These are phyloP conservation scores for Clunio marinus DNA, from an alignment of 2,888 invertebrate genomes.

Conservation along the genomic window DNA sequence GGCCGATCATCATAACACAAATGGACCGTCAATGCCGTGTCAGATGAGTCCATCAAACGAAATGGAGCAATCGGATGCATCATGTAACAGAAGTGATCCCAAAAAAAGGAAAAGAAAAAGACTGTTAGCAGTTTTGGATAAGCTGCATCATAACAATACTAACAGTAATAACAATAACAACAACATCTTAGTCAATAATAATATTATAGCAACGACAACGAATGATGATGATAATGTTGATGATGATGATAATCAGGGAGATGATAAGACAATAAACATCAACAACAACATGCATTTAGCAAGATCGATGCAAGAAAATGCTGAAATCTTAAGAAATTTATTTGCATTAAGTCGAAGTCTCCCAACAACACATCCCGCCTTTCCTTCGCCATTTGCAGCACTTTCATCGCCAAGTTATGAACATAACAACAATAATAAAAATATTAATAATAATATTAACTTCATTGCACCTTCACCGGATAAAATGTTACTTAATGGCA, in stretches of 20 bases:
- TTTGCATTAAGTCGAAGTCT: conserved; percentile 41
- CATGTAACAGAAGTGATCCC: conserved; percentile 19
- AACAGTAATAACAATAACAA: conserved; percentile 44
- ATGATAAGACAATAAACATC: no score
- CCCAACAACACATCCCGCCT: conserved; percentile 42
- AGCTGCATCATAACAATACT: conserved; percentile 58
- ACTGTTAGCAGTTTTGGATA: conserved; percentile 75
- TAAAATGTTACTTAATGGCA: conserved; percentile 18
- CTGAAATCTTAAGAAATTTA: conserved; percentile 24
- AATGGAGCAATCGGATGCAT: background rate
- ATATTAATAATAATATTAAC: no score
- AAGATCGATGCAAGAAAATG: conserved; percentile 27
- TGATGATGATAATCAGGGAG: background rate
- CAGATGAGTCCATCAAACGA: conserved; percentile 2
- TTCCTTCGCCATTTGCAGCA: conserved; percentile 43
- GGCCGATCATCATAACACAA: conserved; percentile 19
- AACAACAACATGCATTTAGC: conserved; percentile 9
- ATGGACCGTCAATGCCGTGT: conserved; percentile 9
- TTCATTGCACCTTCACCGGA: conserved; percentile 4
- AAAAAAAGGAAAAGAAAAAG: conserved; percentile 64
- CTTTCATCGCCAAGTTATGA: conserved; percentile 42
- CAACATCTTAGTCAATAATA: conserved; percentile 37
- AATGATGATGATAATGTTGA: background rate
- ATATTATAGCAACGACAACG: conserved; percentile 1
- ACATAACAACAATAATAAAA: conserved; percentile 36